phyloP scores from a whole-genome alignment of 2,113 vertebrate genomes.

The Tauraco erythrolophus region DNA sequence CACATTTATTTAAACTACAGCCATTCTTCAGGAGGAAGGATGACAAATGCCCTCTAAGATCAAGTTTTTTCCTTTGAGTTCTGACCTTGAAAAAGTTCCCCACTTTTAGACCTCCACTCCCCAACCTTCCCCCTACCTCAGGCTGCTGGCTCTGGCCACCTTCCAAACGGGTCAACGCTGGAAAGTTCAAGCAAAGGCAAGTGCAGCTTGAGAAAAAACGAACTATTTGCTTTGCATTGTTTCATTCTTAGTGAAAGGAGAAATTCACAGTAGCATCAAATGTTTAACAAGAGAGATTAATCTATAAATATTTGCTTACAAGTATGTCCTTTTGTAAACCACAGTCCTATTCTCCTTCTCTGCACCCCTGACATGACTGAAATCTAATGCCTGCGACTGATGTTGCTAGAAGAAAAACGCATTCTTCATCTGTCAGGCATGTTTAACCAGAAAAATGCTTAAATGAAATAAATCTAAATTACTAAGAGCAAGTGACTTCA shows the following conservation, averaged over 20 bases:
- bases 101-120: neutral
- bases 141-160: neutral
- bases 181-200: neutral
- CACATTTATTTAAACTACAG: neutral
- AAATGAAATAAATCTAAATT: neutral
- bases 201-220: neutral
- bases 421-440: neutral
- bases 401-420: neutral
- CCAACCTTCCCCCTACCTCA: neutral
- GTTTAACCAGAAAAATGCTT: neutral
- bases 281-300: neutral
- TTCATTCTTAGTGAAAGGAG: neutral
- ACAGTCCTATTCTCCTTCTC: neutral
- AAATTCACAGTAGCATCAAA: neutral
- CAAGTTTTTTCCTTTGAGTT: neutral
- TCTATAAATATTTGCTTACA: conserved; percentile 32
- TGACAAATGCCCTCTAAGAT: neutral
- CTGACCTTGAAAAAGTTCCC: neutral
- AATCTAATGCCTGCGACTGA: neutral
- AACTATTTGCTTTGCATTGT: neutral
- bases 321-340: neutral
- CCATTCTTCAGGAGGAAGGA: neutral
- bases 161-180: neutral
- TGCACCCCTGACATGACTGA: neutral
- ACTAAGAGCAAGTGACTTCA: neutral